phyloP scores from a whole-genome alignment of 2,113 vertebrate species.

The Paradisaea rubra region DNA sequence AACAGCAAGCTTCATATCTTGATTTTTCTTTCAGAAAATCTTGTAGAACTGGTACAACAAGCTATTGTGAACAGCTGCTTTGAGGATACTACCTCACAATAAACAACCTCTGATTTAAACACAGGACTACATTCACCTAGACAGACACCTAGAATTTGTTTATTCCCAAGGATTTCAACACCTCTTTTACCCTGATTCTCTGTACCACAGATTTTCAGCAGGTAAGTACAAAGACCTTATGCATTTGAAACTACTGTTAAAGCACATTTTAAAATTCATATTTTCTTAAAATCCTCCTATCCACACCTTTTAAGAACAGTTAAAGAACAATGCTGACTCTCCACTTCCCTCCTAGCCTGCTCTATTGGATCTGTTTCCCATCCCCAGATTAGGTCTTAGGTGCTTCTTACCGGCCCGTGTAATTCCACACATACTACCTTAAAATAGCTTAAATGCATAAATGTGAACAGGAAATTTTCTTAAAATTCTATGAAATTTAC shows the following conservation, averaged over 20 bases:
- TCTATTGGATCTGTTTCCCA: not conserved
- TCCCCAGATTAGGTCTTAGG: not conserved
- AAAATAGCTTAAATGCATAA: not conserved
- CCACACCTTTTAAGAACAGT: not conserved
- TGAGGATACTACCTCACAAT: not conserved
- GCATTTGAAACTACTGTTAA: not conserved
- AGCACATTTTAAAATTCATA: not conserved
- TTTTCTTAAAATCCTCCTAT: not conserved
- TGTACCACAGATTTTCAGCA: not conserved
- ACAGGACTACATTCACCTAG: not conserved
- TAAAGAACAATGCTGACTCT: not conserved
- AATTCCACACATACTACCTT: not conserved
- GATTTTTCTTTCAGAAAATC: slow-evolving; percentile 34
- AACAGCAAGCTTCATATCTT: not conserved
- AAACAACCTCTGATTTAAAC: slow-evolving; percentile 13
- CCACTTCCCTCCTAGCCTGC: not conserved
- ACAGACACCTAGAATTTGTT: not conserved
- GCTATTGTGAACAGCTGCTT: slow-evolving; percentile 28
- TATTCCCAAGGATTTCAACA: not conserved
- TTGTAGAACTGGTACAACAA: slow-evolving; percentile 28
- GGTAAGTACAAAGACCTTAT: not conserved
- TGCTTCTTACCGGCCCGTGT: not conserved
- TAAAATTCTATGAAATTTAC: not conserved
- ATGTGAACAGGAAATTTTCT: not conserved
- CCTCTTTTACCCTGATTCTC: not conserved